Percentiles rank a stretch among this genome's conserved stretches.
phyloP scores from a whole-genome alignment of 2,797 vertebrate genomes.

The Cyclopterus lumpus region DNA sequence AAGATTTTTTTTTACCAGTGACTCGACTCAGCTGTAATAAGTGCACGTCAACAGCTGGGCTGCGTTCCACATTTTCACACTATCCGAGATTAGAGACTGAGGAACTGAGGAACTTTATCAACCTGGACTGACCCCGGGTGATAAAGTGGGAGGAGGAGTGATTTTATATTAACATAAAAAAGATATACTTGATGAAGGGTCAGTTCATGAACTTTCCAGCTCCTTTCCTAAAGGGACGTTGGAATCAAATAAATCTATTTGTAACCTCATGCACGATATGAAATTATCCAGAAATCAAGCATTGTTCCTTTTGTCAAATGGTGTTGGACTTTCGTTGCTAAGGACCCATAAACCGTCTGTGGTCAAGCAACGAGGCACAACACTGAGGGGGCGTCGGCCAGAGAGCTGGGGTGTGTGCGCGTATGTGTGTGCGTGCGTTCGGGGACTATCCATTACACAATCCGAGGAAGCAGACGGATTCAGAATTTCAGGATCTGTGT shows the following conservation, averaged over 20 bases:
- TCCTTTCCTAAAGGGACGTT: background rate
- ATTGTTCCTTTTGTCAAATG: slow-evolving; percentile 22
- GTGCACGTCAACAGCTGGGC: slow-evolving; percentile 39
- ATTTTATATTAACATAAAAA: slow-evolving; percentile 27
- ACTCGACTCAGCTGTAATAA: slow-evolving; percentile 31
- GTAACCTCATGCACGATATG: background rate
- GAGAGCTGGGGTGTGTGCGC: slow-evolving; percentile 30
- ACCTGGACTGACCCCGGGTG: slow-evolving; percentile 33
- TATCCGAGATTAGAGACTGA: slow-evolving; percentile 38
- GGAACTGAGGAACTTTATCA: no score
- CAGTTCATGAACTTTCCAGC: slow-evolving; percentile 48
- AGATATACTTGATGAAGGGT: slow-evolving; percentile 18
- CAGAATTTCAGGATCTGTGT: slow-evolving; percentile 64
- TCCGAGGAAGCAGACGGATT: slow-evolving; percentile 71
- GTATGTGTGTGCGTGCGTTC: slow-evolving; percentile 28
- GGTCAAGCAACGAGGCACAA: slow-evolving; percentile 49
- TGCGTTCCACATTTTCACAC: slow-evolving; percentile 45
- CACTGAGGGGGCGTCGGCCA: slow-evolving; percentile 45
- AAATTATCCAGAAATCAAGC: slow-evolving; percentile 37
- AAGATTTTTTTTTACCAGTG: slow-evolving; percentile 5
- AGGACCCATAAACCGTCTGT: slow-evolving; percentile 30
- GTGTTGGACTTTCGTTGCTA: slow-evolving; percentile 16
- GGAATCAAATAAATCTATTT: slow-evolving; percentile 38
- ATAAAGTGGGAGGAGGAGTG: slow-evolving; percentile 42
- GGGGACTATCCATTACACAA: slow-evolving; percentile 72